phyloP scores from a whole-genome alignment of 2,888 invertebrate species.

The Nephrotoma guestfalica region DNA sequence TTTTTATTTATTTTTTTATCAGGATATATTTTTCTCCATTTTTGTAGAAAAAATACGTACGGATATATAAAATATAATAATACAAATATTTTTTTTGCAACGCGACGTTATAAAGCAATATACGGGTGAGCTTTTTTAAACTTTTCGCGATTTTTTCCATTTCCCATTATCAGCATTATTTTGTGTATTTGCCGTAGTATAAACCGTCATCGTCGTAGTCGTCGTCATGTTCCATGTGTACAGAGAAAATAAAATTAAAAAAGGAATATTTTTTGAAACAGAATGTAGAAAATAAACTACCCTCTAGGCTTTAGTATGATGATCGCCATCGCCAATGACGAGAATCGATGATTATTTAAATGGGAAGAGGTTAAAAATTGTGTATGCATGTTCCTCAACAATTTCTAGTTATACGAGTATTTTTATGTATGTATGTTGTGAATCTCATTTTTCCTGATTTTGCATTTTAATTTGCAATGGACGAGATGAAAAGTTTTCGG shows the following conservation, averaged over 20 bases:
- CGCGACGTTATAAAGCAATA: conserved; percentile 1
- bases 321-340: neutral
- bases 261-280: neutral
- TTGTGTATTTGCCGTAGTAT: neutral
- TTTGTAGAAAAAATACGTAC: conserved; percentile 2
- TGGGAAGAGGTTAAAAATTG: conserved; percentile 3
- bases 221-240: neutral
- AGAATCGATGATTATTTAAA: neutral
- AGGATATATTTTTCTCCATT: neutral
- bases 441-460: neutral
- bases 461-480: neutral
- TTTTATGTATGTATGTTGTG: neutral
- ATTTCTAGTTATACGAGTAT: neutral
- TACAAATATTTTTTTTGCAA: conserved; percentile 1
- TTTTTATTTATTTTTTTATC: neutral
- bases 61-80: conserved; percentile 6
- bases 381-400: neutral
- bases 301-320: conserved; percentile 1
- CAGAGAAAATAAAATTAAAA: neutral
- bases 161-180: neutral
- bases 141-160: neutral
- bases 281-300: neutral
- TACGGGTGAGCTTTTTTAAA: neutral
- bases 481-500: neutral
- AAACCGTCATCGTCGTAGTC: neutral